phyloP scores from a whole-genome alignment of 1,140 invertebrate genomes.

The Melanaphis sacchari region DNA sequence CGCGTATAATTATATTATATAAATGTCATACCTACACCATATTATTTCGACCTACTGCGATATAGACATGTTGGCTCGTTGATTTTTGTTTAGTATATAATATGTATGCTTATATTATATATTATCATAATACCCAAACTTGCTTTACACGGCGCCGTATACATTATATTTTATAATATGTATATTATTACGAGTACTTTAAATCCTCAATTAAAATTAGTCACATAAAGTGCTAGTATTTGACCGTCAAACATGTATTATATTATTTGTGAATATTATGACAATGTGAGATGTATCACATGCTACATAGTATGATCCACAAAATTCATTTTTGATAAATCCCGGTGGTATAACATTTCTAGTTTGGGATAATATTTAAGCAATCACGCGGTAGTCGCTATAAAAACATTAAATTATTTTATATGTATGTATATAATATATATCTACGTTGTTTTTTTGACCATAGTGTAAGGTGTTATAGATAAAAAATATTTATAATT shows the following conservation, averaged over 20 bases:
- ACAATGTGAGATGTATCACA: not conserved
- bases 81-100: not conserved
- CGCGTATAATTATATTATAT: not conserved
- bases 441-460: not conserved
- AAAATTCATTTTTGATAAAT: slow-evolving; percentile 3
- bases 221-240: not conserved
- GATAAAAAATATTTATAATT: not conserved
- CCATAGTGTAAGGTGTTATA: not conserved
- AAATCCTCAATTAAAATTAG: not conserved
- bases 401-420: not conserved
- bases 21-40: not conserved
- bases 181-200: not conserved
- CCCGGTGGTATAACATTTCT: not conserved
- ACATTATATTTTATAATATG: not conserved
- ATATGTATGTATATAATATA: not conserved
- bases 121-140: not conserved
- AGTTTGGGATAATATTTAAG: not conserved
- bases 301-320: not conserved
- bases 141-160: not conserved
- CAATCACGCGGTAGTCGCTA: not conserved
- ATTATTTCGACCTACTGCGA: not conserved
- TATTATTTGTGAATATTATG: not conserved
- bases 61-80: not conserved
- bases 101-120: not conserved
- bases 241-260: not conserved